Evolutionary conservation across 2,888 invertebrate genomes (phyloP).

Genomic region (Petrolisthes cinctipes): DNA sequence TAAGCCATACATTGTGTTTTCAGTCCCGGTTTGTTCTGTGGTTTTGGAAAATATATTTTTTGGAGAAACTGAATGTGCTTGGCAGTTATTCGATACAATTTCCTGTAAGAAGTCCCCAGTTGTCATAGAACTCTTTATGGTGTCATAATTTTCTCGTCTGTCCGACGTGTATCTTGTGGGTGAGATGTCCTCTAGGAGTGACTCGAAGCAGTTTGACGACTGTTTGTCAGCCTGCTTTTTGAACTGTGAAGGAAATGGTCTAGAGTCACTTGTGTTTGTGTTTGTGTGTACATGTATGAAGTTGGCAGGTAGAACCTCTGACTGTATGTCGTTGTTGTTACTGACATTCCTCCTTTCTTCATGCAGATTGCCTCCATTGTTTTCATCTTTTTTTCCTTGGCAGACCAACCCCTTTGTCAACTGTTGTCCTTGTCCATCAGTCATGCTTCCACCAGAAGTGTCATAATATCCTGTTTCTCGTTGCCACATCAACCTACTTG

Average conservation of each 20-base stretch:
- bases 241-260: too few species aligned
- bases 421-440: neutral
- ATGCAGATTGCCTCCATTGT: neutral
- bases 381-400: neutral
- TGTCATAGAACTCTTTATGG: neutral
- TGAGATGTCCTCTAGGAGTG: neutral
- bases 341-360: neutral
- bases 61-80: neutral
- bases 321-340: neutral
- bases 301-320: neutral
- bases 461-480: neutral
- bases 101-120: neutral
- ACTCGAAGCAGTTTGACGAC: neutral
- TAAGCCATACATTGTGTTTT: too few species aligned
- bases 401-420: neutral
- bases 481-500: neutral
- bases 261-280: neutral
- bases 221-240: too few species aligned
- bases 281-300: neutral
- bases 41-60: neutral
- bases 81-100: neutral
- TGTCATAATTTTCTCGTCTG: neutral
- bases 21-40: too few species aligned
- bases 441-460: neutral
- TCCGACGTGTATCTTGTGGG: neutral